These are phyloP conservation scores for Megalopta genalis DNA, from an alignment of 1,140 invertebrate genomes.

Conservation along the genomic window DNA sequence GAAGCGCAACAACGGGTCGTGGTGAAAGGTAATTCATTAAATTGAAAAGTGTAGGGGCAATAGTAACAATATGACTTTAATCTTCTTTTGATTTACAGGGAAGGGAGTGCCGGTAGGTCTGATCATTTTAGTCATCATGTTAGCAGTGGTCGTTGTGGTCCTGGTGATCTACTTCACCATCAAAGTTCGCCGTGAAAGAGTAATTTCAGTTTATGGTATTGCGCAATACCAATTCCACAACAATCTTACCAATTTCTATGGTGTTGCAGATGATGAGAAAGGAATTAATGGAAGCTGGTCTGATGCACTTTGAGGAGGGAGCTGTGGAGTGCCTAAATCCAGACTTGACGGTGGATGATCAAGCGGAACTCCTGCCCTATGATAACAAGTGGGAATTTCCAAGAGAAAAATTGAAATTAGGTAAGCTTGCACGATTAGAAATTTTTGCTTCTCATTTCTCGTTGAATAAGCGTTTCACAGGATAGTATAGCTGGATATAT, in stretches of 20 bases:
- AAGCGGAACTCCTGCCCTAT: constrained; percentile 94
- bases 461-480: too few relatives aligned
- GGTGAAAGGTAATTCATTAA: constrained; percentile 73
- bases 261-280: constrained; percentile 80
- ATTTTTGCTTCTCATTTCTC: too few relatives aligned
- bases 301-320: constrained; percentile 90
- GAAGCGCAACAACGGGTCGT: constrained; percentile 69
- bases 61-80: background rate
- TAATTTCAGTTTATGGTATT: constrained; percentile 49
- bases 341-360: constrained; percentile 92
- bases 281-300: constrained; percentile 84
- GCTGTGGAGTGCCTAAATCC: constrained; percentile 91
- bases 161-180: constrained; percentile 80
- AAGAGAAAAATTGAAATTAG: constrained; percentile 89
- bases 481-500: too few relatives aligned
- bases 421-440: constrained; percentile 74
- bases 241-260: background rate
- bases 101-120: constrained; percentile 55
- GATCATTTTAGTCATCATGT: constrained; percentile 47
- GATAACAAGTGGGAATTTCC: constrained; percentile 95
- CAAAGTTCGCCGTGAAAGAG: constrained; percentile 82
- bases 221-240: too few relatives aligned
- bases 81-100: constrained; percentile 63
- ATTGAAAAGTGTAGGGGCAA: background rate
- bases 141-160: constrained; percentile 77